Percentiles rank a stretch among this genome's conserved stretches.
Evolutionary conservation across 92 coral and sea anemone genomes (phyloP).

Genomic region (Phenganax subtilis): DNA sequence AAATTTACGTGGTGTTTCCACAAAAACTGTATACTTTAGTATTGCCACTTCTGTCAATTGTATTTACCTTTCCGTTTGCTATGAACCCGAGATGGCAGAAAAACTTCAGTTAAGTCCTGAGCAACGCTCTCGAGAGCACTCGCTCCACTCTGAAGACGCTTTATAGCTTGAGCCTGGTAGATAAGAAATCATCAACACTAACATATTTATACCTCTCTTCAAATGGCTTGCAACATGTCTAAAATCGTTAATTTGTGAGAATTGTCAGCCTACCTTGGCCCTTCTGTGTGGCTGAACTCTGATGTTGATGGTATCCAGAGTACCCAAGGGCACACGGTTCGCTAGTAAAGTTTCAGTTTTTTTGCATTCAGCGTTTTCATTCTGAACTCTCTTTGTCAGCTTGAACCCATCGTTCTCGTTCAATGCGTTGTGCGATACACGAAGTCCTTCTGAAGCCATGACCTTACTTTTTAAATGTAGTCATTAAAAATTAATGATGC

Average conservation of each 20-base stretch:
- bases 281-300: slow-evolving; percentile 97
- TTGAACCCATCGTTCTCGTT: slow-evolving; percentile 26
- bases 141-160: slow-evolving; percentile 67
- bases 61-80: slow-evolving; percentile 31
- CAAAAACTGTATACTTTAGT: no score
- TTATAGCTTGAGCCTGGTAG: slow-evolving; percentile 52
- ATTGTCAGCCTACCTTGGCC: slow-evolving; percentile 60
- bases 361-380: slow-evolving; percentile 30
- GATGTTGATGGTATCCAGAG: slow-evolving; percentile 81
- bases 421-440: slow-evolving; percentile 23
- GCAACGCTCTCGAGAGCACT: slow-evolving; percentile 66
- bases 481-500: not conserved
- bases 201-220: not conserved
- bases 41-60: no score
- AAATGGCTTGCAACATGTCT: not conserved
- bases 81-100: slow-evolving; percentile 48
- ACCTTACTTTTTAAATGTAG: not conserved
- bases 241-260: not conserved
- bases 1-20: no score
- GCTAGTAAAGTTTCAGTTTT: slow-evolving; percentile 33
- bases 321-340: slow-evolving; percentile 91
- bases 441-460: slow-evolving; percentile 37
- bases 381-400: slow-evolving; percentile 26
- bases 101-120: slow-evolving; percentile 83
- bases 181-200: slow-evolving; percentile 4